Evolutionary conservation across 2,113 vertebrate genomes (phyloP).

Genomic region (Grallaria varia): DNA sequence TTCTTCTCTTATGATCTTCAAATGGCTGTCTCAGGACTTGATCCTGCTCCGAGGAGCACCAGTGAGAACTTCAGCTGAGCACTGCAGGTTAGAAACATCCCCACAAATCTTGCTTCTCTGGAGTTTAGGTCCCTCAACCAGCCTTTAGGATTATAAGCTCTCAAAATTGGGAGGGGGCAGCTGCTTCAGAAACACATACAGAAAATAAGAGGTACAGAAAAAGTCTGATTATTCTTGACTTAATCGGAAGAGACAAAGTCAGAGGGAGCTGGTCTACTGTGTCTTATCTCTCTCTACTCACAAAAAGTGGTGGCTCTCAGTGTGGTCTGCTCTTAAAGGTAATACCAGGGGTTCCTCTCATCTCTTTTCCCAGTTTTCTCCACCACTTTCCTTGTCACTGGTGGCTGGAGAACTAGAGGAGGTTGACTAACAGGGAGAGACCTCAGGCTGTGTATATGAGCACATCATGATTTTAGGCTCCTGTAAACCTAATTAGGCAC

Average conservation of each 20-base stretch:
- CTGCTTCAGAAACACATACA: not conserved
- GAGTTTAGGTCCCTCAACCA: accelerated
- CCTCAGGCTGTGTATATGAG: not conserved
- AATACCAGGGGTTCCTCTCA: not conserved
- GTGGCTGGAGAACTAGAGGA: not conserved
- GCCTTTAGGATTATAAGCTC: not conserved
- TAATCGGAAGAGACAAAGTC: not conserved
- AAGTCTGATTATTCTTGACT: not conserved
- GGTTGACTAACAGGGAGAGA: not conserved
- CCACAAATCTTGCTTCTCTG: not conserved
- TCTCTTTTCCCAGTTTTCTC: not conserved
- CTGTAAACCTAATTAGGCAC: not conserved
- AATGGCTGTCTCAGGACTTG: not conserved
- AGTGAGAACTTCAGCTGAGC: not conserved
- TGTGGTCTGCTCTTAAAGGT: not conserved
- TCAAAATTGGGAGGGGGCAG: not conserved
- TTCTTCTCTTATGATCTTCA: not conserved
- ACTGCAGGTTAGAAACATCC: not conserved
- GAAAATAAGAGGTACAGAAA: not conserved
- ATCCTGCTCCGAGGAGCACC: not conserved
- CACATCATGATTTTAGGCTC: not conserved
- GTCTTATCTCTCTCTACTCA: not conserved
- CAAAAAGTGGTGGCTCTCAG: not conserved
- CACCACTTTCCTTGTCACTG: not conserved
- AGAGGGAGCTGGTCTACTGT: not conserved